Evolutionary conservation across 2,797 vertebrate species (phyloP).

Genomic region (Platalea minor): DNA sequence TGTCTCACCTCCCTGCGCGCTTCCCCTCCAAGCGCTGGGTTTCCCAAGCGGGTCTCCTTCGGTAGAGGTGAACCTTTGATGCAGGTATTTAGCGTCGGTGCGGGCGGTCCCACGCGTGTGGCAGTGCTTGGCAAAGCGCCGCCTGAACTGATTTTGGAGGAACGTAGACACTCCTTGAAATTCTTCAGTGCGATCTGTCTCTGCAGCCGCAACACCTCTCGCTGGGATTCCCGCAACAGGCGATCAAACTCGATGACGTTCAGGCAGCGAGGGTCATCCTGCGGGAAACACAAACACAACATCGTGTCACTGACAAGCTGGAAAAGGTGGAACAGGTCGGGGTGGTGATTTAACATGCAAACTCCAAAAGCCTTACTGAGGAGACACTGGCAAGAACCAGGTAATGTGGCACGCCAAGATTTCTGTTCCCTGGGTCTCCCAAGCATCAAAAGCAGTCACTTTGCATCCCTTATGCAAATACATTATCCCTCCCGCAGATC

Average conservation of each 20-base stretch:
- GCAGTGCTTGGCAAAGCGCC: background rate
- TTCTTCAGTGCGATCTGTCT: slow-evolving; percentile 89
- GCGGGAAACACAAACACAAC: background rate
- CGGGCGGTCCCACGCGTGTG: rapidly evolving
- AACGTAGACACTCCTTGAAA: slow-evolving; percentile 61
- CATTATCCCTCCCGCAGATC: background rate
- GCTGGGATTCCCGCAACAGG: slow-evolving; percentile 91
- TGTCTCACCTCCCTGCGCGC: slow-evolving; percentile 50
- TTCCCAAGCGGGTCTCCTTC: background rate
- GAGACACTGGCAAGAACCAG: background rate
- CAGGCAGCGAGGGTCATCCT: slow-evolving; percentile 75
- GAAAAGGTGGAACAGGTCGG: background rate
- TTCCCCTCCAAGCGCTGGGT: background rate
- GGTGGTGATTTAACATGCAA: background rate
- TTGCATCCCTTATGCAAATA: background rate
- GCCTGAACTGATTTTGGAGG: background rate
- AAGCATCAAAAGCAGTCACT: background rate
- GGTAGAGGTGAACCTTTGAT: background rate
- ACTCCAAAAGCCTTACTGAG: background rate
- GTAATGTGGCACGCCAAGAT: background rate
- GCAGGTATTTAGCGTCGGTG: background rate
- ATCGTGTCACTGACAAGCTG: background rate
- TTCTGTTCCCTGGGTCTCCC: background rate
- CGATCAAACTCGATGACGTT: slow-evolving; percentile 83
- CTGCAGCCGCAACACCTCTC: slow-evolving; percentile 92